Base-by-base conservation (phyloP, 2,113 vertebrate genomes). In the Equus quagga region DNA sequence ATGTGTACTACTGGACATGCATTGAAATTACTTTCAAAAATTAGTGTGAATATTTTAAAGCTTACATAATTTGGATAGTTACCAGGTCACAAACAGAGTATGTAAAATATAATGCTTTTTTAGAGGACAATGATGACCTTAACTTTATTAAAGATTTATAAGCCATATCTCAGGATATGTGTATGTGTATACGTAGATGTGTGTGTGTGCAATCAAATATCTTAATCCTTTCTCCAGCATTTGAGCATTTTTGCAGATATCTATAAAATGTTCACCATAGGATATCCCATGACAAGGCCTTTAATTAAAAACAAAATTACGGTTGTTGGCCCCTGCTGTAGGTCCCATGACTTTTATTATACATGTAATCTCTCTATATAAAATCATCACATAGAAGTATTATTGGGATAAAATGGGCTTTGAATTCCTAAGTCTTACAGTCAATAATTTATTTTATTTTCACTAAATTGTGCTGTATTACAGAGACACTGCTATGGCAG, bases 101-200 rank as follows among this genome's bases (percentile, higher is more conserved):
- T 23, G 10, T 3, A 44, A 44, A 82, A 72, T 87, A 36, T n/a
- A 58, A 26, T 72, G 17, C 8, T 28, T 58, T 51, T 56, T 54
- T 72, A 72, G 15, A 58, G 51, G 62, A n/a, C 31, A 56, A 87
- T 58, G 14, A 14, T 87, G 13, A 58, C 24, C 51, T 41, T 87
- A 87, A 58, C 23, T n/a, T 54, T n/a, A 79, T 51, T 79, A n/a
- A 33, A 79, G 31, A 56, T 56, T 76, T 79, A n/a, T 56, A 56
- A 41, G 23, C 8, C 65, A 17, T 54, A 36, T 62, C 33, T 49
- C 28, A 72, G 28, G 14, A 72, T 70, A 56, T 75, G 11, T 62
- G 3, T n/a, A 14, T 14, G n/a, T 19, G 51, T n/a, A 18, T 21
- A 1, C 17, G 2, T 33, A 0, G 18, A 7, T 33, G 3, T 78